Base-by-base conservation (phyloP, 2,888 invertebrate genomes). In the Sepiola atlantica region DNA sequence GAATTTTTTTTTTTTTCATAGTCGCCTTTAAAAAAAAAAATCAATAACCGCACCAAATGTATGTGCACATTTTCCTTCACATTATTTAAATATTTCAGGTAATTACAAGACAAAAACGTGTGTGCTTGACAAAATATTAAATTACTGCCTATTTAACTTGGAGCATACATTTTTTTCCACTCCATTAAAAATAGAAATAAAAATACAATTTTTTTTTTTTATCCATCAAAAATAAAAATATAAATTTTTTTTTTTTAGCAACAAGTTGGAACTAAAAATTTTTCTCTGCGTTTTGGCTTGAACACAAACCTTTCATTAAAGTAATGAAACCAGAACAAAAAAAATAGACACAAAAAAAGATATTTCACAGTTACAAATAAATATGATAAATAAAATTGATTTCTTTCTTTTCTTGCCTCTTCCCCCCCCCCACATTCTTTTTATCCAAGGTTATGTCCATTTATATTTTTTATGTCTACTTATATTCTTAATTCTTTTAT, bases 131-230 rank as follows among this genome's bases (percentile, higher is more conserved):
- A 77, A 77, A 77, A 77, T 77, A 77, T 77, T 77, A 32, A 77
- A 77, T 77, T 77, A 77, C 77, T 21, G 77, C 16, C 77, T 77
- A 77, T 77, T 77, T 77, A 77, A 32, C n/a, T 77, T n/a, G n/a
- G 18, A 32, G n/a, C n/a, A 57, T 32, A 45, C 45, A 45, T 8
- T 77, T 32, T 77, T 77, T 77, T 77, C 32, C 32, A 16, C 16
- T 32, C 16, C 16, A 16, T n/a, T 77, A 77, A 16, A 77, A 77
- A 77, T 77, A 77, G n/a, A 45, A 77, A 77, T 14, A n/a, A n/a
- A 77, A n/a, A 77, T 77, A n/a, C n/a, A n/a, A n/a, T n/a, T n/a
- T n/a, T 77, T n/a, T 77, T 61, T 61, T 77, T 77, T 77, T n/a
- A 4, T 32, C 16, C 16, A 2, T n/a, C n/a, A 77, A 32, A 77